A percentile compares a stretch with the other conserved stretches of the same genome.
Evolutionary conservation across 2,113 vertebrate genomes (phyloP).

Genomic region (Oncorhynchus kisutch): DNA sequence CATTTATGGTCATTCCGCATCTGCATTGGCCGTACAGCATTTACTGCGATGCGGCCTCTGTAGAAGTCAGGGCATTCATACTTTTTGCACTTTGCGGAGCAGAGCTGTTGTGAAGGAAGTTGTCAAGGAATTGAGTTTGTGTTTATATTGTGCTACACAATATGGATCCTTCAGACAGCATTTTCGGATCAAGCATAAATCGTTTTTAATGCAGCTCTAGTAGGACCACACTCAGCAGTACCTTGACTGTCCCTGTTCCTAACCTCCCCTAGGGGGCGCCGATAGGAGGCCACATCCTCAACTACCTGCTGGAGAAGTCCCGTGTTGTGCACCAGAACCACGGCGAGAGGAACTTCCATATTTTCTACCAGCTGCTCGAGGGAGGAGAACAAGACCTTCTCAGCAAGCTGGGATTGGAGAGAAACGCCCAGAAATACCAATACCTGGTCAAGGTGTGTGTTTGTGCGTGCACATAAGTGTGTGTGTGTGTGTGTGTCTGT

Average conservation of each 20-base stretch:
- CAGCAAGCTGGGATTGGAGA: conserved; percentile 82
- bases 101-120: too few species aligned
- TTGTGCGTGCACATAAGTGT: conserved; percentile 2
- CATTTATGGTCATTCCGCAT: too few species aligned
- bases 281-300: conserved; percentile 93
- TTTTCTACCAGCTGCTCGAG: conserved; percentile 97
- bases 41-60: too few species aligned
- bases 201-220: neutral
- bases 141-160: too few species aligned
- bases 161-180: too few species aligned
- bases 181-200: neutral
- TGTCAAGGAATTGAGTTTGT: too few species aligned
- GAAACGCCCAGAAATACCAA: conserved; percentile 86
- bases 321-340: conserved; percentile 97
- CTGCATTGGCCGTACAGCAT: too few species aligned
- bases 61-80: too few species aligned
- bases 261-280: conserved; percentile 80
- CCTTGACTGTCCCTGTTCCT: neutral
- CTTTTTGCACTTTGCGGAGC: too few species aligned
- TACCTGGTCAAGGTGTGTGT: conserved; percentile 89
- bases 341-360: conserved; percentile 95
- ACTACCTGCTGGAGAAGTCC: conserved; percentile 96
- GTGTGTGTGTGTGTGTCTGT: conserved; percentile 8
- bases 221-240: neutral
- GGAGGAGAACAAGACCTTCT: conserved; percentile 86